Base-by-base conservation (phyloP, 2,797 vertebrate species). In the Argya squamiceps region DNA sequence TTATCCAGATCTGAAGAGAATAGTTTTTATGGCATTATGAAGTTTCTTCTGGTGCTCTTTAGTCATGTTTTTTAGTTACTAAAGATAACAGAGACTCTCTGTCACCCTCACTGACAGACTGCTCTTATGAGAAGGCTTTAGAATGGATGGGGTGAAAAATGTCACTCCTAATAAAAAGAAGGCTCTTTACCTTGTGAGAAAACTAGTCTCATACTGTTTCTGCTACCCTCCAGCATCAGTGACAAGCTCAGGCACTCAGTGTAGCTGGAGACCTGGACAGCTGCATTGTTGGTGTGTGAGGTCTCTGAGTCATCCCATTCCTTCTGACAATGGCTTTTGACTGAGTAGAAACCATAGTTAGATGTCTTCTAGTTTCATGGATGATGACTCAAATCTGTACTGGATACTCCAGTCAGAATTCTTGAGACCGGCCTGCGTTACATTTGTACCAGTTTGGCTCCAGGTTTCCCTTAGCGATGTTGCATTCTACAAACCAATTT, bases 361-460 rank as follows among this genome's bases (percentile, higher is more conserved):
- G 6, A 22, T 26, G 23, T 77, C 19, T 55, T 80, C 41, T 68
- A 29, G 15, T 74, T 36, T 55, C 17, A 22, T 37, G 10, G 20
- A 7, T 58, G 43, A 15, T 76, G 36, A 43, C 43, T 56, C 41
- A 41, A 29, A 24, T 56, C 43, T 23, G 7, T n/a, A 2, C 15
- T 70, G 49, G 11, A 39, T 58, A 13, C 11, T 70, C 14, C 43
- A 30, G 6, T 15, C 43, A 22, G 29, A 70, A 30, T 76, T 76
- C 32, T 39, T 76, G 50, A 50, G 49, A 63, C 29, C n/a, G 6
- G 19, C 36, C 36, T 37, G 39, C 16, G 6, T 20, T 50, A 43
- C 1, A 0, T 56, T 68, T 47, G 3, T 69, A n/a, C n/a, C 23
- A n/a, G 11, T 62, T 30, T 15, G 36, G 56, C 14, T 3, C 1